Conservation (phyloP, 2,888 invertebrate species). For the Agrilus cyanescens region DNA sequence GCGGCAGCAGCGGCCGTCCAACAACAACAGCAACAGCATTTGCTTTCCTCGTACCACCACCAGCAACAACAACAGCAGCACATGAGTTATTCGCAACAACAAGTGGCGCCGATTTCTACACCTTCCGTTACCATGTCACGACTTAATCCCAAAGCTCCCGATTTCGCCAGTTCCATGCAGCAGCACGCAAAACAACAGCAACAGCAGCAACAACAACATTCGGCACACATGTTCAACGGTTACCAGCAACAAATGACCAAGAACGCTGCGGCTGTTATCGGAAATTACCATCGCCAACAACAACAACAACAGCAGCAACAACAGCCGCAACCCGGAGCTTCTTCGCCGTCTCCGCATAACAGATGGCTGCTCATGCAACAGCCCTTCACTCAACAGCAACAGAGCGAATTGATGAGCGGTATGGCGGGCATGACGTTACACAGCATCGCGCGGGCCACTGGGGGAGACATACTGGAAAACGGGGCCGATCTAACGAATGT, state of each 20-base stretch:
- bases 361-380: conserved; percentile 29
- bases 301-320: conserved; percentile 9
- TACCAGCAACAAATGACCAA: conserved; percentile 15
- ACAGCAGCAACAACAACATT: conserved; percentile 11
- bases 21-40: conserved; percentile 17
- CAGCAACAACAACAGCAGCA: conserved; percentile 22
- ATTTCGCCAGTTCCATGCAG: conserved; percentile 48
- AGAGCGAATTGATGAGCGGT: conserved; percentile 29
- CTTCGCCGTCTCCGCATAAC: conserved; percentile 18
- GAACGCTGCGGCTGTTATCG: conserved; percentile 4
- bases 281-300: conserved; percentile 12
- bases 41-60: conserved; percentile 19
- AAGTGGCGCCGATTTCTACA: conserved; percentile 9
- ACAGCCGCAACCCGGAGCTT: conserved; percentile 9
- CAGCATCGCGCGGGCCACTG: conserved; percentile 27
- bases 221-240: conserved; percentile 17
- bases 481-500: conserved; percentile 37
- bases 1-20: conserved; percentile 21
- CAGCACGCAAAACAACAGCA: conserved; percentile 20
- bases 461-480: conserved; percentile 33
- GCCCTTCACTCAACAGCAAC: conserved; percentile 28
- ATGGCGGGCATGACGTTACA: conserved; percentile 33
- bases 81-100: conserved; percentile 28
- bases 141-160: conserved; percentile 71
- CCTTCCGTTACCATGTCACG: conserved; percentile 46